phyloP scores from a whole-genome alignment of 2,888 invertebrate species.

The Tetrapedia diversipes region DNA sequence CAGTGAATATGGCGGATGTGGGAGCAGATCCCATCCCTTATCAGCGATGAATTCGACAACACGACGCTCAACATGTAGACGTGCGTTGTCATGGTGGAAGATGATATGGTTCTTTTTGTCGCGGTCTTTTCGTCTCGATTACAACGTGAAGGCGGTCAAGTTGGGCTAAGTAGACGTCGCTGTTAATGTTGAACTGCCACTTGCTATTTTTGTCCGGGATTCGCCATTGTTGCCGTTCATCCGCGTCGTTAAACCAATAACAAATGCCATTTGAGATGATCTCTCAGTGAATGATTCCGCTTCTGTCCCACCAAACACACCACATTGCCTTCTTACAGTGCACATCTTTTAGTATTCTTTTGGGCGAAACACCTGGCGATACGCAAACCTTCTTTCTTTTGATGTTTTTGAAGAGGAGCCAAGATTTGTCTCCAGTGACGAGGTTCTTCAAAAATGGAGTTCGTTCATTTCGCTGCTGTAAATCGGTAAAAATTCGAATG shows the following conservation, averaged over 20 bases:
- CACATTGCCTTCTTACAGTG: background rate
- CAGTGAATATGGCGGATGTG: background rate
- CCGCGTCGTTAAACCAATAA: too few species aligned
- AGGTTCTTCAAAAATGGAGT: too few species aligned
- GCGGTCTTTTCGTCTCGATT: too few species aligned
- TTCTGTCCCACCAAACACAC: background rate
- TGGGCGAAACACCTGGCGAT: background rate
- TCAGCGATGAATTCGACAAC: background rate
- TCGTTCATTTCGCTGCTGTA: background rate
- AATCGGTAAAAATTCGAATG: background rate
- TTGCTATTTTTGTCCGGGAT: background rate
- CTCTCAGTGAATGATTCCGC: background rate
- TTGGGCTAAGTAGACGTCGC: background rate
- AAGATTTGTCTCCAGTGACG: too few species aligned
- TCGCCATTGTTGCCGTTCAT: background rate
- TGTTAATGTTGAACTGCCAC: background rate
- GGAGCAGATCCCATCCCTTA: constrained; percentile 4
- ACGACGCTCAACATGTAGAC: background rate
- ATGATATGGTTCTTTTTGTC: too few species aligned
- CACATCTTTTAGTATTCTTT: background rate
- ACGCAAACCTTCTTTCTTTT: too few species aligned
- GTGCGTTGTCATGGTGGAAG: background rate
- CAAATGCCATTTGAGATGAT: too few species aligned
- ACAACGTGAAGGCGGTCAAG: background rate
- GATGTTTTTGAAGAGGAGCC: too few species aligned